Evolutionary conservation across 37 sponge, comb jelly and placozoan genomes (phyloP), one percentile per base, ranked within the genome.

Genomic region (Axinella damicornis): DNA sequence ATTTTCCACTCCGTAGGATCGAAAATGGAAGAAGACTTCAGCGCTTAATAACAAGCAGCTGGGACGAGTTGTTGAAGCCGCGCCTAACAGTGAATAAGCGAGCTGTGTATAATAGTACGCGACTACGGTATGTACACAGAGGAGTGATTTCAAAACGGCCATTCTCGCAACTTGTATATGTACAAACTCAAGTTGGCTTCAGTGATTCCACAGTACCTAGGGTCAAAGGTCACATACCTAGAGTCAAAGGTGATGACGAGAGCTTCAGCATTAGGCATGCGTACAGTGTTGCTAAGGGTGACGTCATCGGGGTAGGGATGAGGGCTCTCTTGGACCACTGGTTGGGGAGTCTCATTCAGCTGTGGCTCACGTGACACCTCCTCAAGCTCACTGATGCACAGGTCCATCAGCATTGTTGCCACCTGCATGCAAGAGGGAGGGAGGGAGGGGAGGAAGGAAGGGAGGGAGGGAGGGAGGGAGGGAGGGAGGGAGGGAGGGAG

Each of bases 311-410:
- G 64, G 68, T 95, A 95, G 32, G 98, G 98, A 71, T 98, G 98
- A 37, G 92, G 94, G 39, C 94, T 89, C 80, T 98, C 98, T 69
- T 95, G 91, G 22, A 89, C 59, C 11, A 91, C 87, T 20, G 98
- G 89, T 71, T 90, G 85, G 1, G 88, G 77, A 27, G 77, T 58
- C 25, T 81, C 86, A 36, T 53, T 57, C 16, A 85, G 39, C 31
- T 79, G 77, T n/a, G 96, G 94, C 76, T 92, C 92, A 12, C 87
- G 79, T 1, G 91, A 86, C 22, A 95, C 98, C 39, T 93, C 98
- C 65, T 98, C 98, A 34, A 98, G 39, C 76, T 98, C 98, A 62
- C 79, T 89, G 30, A 98, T 89, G 79, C 98, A 98, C 76, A 98
- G 73, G 56, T 95, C 96, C 84, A 95, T 86, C 53, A 98, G 57